Conservation (phyloP, 2,888 invertebrate genomes). For the Polyommatus icarus region DNA sequence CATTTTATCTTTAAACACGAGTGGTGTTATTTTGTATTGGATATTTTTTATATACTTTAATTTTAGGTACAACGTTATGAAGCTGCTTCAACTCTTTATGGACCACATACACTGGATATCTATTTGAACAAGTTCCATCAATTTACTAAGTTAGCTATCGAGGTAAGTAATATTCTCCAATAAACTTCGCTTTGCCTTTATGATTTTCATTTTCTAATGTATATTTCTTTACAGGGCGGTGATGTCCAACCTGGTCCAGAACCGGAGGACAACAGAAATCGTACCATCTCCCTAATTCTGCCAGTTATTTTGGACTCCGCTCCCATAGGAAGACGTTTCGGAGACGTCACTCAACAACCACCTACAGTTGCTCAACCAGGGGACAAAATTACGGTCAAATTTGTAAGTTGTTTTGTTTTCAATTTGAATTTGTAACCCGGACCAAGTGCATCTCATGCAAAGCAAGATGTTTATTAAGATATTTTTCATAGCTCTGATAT, state of each 20-base stretch:
- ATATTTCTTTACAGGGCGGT: slow-evolving; percentile 55
- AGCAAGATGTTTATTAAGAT: neutral
- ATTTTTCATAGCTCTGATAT: neutral
- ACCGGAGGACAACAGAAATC: slow-evolving; percentile 85
- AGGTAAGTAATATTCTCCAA: slow-evolving; percentile 48
- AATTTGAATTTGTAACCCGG: neutral
- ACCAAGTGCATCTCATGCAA: neutral
- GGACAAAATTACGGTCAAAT: slow-evolving; percentile 84
- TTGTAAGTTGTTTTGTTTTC: slow-evolving; percentile 78
- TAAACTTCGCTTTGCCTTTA: neutral
- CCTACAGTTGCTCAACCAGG: slow-evolving; percentile 82
- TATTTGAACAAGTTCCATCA: slow-evolving; percentile 85
- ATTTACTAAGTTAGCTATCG: slow-evolving; percentile 80
- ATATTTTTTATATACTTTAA: neutral
- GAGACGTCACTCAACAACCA: slow-evolving; percentile 86
- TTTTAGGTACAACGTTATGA: slow-evolving; percentile 93
- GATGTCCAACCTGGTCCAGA: slow-evolving; percentile 80
- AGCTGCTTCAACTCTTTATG: slow-evolving; percentile 92
- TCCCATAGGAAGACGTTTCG: slow-evolving; percentile 83
- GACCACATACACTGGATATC: slow-evolving; percentile 89
- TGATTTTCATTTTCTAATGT: neutral
- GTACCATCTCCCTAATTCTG: slow-evolving; percentile 85
- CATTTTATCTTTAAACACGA: too few species aligned
- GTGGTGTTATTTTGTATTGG: neutral
- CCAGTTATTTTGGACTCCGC: slow-evolving; percentile 89